Base-by-base conservation (phyloP, 1,140 invertebrate species). In the Sinonovacula constricta region DNA sequence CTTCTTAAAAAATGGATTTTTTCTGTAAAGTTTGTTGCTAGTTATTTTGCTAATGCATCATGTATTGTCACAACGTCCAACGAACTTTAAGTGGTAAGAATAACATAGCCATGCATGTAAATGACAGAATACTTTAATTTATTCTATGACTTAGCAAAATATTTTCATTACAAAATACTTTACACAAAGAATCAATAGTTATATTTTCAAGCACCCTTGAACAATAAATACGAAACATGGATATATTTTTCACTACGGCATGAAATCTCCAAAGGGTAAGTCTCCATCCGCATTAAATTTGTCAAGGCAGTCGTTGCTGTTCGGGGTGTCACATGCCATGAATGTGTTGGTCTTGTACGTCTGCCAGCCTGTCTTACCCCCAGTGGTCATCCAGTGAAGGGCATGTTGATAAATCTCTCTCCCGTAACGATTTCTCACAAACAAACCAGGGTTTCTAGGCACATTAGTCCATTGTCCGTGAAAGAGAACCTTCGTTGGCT, bases 371-470 rank as follows among this genome's bases (percentile, higher is more conserved):
- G n/a, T 39, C 56, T 63, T 75, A 2, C 62, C 56, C 22, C 68
- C 77, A 4, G 39, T 68, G 15, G 30, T 36, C 62, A 82, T 80
- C 82, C 82, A 84, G 45, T 84, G 82, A 18, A 71, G 60, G 2
- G 80, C 80, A 81, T 90, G 89, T 26, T 80, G 81, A 26, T 88
- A 85, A 5, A 81, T 83, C 51, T 83, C 79, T 53, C 57, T 65
- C 1, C 88, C 89, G 39, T 86, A 87, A 33, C 86, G 80, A 68
- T 87, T 88, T n/a, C 89, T 76, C 15, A 83, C 85, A 81, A 85
- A 88, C 7, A 85, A 72, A 12, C 89, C 89, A 22, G 89, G 89
- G 65, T 87, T 90, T 49, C 80, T 60, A 12, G 82, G 86, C 10
- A 71, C 82, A 28, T 76, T 71, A 2, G 88, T 78, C 87, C 87